Evolutionary conservation across 64 coral and sea anemone species (phyloP).

Genomic region (Stichodactyla mertensii): DNA sequence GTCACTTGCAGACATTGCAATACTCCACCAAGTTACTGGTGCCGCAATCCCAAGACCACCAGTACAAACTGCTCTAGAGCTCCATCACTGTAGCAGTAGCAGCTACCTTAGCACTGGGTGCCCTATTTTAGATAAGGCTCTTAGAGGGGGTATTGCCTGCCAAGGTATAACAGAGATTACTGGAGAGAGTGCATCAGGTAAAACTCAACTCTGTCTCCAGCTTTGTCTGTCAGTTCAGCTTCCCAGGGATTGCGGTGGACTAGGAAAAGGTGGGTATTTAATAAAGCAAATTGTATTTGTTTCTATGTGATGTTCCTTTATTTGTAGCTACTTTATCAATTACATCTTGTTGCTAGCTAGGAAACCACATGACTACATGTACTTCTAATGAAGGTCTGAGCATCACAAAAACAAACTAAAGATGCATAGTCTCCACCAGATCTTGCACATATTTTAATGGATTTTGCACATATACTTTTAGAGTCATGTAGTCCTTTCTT

Average conservation of each 20-base stretch:
- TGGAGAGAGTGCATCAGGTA: slow-evolving; percentile 82
- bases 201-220: slow-evolving; percentile 91
- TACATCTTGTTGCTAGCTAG: neutral
- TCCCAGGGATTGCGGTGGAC: slow-evolving; percentile 47
- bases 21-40: slow-evolving; percentile 64
- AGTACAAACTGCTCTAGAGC: slow-evolving; percentile 59
- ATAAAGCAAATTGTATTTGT: neutral
- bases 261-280: slow-evolving; percentile 55
- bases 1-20: slow-evolving; percentile 62
- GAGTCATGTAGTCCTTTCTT: neutral
- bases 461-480: neutral
- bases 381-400: too few relatives aligned
- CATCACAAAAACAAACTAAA: too few relatives aligned
- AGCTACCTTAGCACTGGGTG: slow-evolving; percentile 64
- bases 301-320: neutral
- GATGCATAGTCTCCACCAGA: too few relatives aligned
- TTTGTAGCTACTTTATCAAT: neutral
- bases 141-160: slow-evolving; percentile 65
- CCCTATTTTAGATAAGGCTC: slow-evolving; percentile 54
- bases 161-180: slow-evolving; percentile 86
- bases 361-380: too few relatives aligned
- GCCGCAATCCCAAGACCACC: slow-evolving; percentile 43
- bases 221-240: slow-evolving; percentile 88
- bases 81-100: slow-evolving; percentile 26
- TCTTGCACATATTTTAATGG: too few relatives aligned